Evolutionary conservation across 2,113 vertebrate genomes (phyloP).

Genomic region (Turdus rufiventris): DNA sequence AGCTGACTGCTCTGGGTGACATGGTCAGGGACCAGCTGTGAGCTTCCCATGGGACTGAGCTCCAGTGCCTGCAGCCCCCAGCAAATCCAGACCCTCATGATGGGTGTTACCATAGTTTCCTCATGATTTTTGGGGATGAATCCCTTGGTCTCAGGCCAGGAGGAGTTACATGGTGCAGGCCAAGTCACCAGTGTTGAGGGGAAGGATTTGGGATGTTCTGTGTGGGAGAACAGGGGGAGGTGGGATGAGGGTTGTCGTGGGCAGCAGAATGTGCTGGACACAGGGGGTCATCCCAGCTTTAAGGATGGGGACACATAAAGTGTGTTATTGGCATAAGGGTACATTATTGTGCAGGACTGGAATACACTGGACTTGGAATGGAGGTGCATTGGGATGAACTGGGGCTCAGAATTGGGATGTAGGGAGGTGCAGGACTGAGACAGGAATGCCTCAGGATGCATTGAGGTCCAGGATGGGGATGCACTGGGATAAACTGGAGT

Average conservation of each 20-base stretch:
- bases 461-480: neutral
- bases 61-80: accelerated
- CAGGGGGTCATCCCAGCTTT: accelerated
- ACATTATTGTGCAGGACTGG: accelerated
- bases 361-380: neutral
- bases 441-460: neutral
- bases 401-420: neutral
- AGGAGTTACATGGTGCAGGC: accelerated
- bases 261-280: neutral
- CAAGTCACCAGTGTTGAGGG: too few relatives aligned
- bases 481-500: neutral
- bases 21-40: neutral
- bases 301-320: neutral
- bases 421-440: too few relatives aligned
- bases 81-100: neutral
- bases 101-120: neutral
- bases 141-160: neutral
- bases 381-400: neutral
- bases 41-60: neutral
- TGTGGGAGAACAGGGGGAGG: accelerated
- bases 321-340: neutral
- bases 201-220: neutral
- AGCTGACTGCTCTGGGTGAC: neutral
- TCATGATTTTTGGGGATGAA: neutral
- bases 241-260: neutral